Evolutionary conservation across 2,797 vertebrate genomes (phyloP), one percentile per base, ranked within the genome.

Genomic region (Anableps anableps): DNA sequence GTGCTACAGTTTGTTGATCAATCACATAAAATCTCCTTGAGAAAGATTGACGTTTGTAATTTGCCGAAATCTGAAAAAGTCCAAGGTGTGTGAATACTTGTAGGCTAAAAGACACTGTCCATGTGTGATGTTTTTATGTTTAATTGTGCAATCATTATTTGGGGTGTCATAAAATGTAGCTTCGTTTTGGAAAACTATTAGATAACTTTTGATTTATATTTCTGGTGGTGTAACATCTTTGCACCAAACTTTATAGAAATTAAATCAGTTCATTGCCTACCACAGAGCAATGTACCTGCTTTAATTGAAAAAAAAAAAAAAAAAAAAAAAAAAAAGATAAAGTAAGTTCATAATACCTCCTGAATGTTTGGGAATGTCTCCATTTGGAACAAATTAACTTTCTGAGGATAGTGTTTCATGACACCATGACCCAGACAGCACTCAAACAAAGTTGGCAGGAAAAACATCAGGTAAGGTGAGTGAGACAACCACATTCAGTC

Each of bases 381-480:
- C 62, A 80, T 38, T 80, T 72, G 29, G 55, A 80, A 70, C 58
- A 74, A 83, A 75, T 77, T 14, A 62, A 19, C n/a, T 50, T 78
- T 76, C 84, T 74, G 80, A 36, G 74, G 55, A 84, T 26, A n/a
- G 70, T 74, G 17, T 72, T 85, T 48, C 38, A 77, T 79, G 45
- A 79, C 29, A 81, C 14, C 68, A n/a, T 58, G 43, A 70, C 47
- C n/a, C 41, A 19, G 45, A 76, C 76, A 73, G 74, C 71, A 76
- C 3, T 75, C 75, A 81, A 79, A 86, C 55, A 82, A 74, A 41
- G 48, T 68, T 80, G 84, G 75, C 83, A 86, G 53, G 77, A 80
- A 79, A 84, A 84, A 88, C 77, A 83, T 84, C 80, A 86, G 79
- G 77, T 78, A 76, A 80, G 48, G 76, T 86, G 80, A 80, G 62